Conservation (phyloP, 2,888 invertebrate genomes). For the Gisinianus flammeolus region DNA sequence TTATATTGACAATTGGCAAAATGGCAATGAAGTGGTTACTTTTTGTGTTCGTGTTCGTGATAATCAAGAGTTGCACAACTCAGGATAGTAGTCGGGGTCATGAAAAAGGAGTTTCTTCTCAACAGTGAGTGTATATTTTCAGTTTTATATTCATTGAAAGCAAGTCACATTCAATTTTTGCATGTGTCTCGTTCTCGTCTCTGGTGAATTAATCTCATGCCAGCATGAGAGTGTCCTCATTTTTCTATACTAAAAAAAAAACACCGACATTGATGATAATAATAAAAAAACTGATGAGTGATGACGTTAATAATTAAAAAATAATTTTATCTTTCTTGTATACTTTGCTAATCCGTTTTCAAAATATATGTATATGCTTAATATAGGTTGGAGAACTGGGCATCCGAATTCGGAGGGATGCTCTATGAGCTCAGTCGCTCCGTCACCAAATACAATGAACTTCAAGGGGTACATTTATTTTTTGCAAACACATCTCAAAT, state of each 20-base stretch:
- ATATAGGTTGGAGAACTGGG: slow-evolving; percentile 80
- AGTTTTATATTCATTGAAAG: neutral
- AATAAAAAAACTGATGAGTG: too few relatives aligned
- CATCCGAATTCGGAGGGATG: slow-evolving; percentile 77
- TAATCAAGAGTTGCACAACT: slow-evolving; percentile 40
- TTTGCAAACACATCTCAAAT: neutral
- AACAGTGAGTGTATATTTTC: slow-evolving; percentile 28
- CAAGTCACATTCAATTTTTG: too few relatives aligned
- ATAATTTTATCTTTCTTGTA: too few relatives aligned
- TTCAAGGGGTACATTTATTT: slow-evolving; percentile 69
- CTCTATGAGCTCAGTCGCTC: slow-evolving; percentile 77
- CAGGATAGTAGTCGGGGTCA: slow-evolving; percentile 27
- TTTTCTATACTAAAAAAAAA: too few relatives aligned
- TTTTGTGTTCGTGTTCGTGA: slow-evolving; percentile 28
- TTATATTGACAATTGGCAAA: slow-evolving; percentile 7
- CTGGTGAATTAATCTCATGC: too few relatives aligned
- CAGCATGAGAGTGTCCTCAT: too few relatives aligned
- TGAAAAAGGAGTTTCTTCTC: slow-evolving; percentile 35
- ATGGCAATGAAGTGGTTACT: slow-evolving; percentile 37
- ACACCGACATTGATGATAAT: too few relatives aligned
- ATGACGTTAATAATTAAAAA: too few relatives aligned
- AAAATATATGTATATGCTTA: neutral
- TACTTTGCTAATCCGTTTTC: too few relatives aligned
- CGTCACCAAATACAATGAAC: slow-evolving; percentile 78
- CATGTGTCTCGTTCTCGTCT: too few relatives aligned